Evolutionary conservation across 1,140 invertebrate genomes (phyloP), one percentile per base, ranked within the genome.

Genomic region (Maconellicoccus hirsutus): DNA sequence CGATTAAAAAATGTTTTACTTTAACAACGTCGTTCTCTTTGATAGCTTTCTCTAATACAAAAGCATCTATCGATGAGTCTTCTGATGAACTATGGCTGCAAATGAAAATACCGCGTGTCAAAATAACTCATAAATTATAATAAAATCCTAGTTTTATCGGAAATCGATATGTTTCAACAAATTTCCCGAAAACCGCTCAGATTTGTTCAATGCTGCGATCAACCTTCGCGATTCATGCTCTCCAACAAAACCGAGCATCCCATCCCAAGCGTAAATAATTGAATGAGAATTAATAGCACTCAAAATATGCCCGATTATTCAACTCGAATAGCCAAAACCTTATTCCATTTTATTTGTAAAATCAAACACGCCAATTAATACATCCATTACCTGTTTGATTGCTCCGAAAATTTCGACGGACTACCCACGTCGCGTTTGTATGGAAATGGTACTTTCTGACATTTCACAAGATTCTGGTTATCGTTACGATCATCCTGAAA

Each of bases 11-110:
- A 52, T 82, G 80, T 72, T 79, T 81, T 4, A 85, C 83, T 69
- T 79, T 77, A 27, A 78, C 73, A 1, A 81, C 78, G 75, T 86
- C 83, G 75, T 86, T 85, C 72, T 79, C 79, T 42, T 81, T 77
- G 33, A 85, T 81, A 4, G 83, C 83, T 42, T 80, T 74, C 72
- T 86, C 84, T 72, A 86, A 76, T 73, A 83, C 79, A 59, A 81
- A 80, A 21, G 81, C 82, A 74, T 85, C 84, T 12, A 78, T 76
- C 6, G 79, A 80, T 61, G 84, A 75, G 76, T 85, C 83, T 69
- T 80, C 83, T 70, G 84, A 66, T 66, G 61, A 23, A 25, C 61
- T 66, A 25, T 23, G 22, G 16, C 61, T 66, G 19, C 1, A 25
- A 22, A 26, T 10, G 25, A 23, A 66, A 66, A 66, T 7, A 66